Percentiles rank a stretch among this genome's conserved stretches.
Conservation (phyloP, 1,140 invertebrate genomes). For the Zaprionus ornatus region DNA sequence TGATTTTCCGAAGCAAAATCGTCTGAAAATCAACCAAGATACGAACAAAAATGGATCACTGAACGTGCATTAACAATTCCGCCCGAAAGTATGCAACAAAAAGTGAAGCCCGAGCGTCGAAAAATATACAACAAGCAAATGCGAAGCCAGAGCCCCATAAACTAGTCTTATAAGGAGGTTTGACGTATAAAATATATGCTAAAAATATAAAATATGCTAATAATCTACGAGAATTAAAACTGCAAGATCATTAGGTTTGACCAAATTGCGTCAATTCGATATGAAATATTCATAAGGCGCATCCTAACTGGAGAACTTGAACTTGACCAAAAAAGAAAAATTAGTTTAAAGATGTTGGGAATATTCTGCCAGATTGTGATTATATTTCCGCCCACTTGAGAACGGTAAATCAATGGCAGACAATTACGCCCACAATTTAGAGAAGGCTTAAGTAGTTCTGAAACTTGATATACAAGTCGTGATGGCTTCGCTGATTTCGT, state of each 20-base stretch:
- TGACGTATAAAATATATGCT: not conserved
- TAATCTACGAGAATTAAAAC: not conserved
- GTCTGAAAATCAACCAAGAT: too few species aligned
- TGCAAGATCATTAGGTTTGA: not conserved
- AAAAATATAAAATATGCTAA: not conserved
- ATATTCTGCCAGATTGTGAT: not conserved
- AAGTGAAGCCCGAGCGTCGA: not conserved
- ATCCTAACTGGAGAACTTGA: conserved; percentile 1
- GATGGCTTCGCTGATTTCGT: not conserved
- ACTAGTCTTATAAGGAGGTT: not conserved
- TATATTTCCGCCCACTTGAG: conserved; percentile 1
- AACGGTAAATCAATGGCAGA: conserved; percentile 39
- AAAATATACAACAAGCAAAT: not conserved
- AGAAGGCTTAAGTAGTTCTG: conserved; percentile 17
- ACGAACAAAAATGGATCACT: not conserved
- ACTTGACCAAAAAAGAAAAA: not conserved
- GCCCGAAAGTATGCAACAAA: not conserved
- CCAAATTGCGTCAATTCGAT: conserved; percentile 5
- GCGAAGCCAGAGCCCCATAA: not conserved
- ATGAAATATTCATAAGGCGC: not conserved
- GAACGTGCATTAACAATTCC: not conserved
- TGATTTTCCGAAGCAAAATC: too few species aligned
- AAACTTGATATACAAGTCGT: conserved; percentile 13
- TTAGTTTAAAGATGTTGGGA: not conserved
- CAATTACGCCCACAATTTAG: conserved; percentile 37